Conservation (phyloP, 1,140 invertebrate species). For the Elymnias hypermnestra region DNA sequence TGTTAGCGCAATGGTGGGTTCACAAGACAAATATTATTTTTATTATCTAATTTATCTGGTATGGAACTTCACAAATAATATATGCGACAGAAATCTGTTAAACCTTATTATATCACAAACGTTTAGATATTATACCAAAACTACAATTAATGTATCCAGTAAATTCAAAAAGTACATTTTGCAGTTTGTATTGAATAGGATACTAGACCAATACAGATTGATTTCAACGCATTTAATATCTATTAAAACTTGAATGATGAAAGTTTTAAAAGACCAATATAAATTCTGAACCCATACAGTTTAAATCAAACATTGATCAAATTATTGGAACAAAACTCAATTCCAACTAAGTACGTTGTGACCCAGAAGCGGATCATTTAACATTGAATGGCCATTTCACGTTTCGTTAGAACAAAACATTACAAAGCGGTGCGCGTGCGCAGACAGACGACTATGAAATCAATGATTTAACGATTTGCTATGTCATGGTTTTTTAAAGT, state of each 20-base stretch:
- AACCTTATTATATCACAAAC: too few species aligned
- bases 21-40: too few species aligned
- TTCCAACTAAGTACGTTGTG: slow-evolving; percentile 5
- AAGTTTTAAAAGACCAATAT: background rate
- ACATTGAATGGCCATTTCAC: slow-evolving; percentile 38
- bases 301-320: slow-evolving; percentile 1
- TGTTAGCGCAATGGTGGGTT: too few species aligned
- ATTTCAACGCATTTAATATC: background rate
- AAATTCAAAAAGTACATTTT: too few species aligned
- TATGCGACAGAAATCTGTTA: too few species aligned
- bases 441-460: slow-evolving; percentile 1
- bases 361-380: slow-evolving; percentile 27
- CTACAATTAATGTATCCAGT: too few species aligned
- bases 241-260: background rate
- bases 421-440: slow-evolving; percentile 13
- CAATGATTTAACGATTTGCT: background rate
- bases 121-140: too few species aligned
- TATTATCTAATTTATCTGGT: too few species aligned
- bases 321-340: slow-evolving; percentile 4
- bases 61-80: too few species aligned
- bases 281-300: background rate
- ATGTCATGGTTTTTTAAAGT: background rate
- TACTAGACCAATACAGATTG: background rate
- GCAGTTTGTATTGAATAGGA: too few species aligned
- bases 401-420: slow-evolving; percentile 33